Percentiles rank a stretch among this genome's conserved stretches.
Conservation (phyloP, 2,797 vertebrate genomes). For the Alcedo quadribrachys region DNA sequence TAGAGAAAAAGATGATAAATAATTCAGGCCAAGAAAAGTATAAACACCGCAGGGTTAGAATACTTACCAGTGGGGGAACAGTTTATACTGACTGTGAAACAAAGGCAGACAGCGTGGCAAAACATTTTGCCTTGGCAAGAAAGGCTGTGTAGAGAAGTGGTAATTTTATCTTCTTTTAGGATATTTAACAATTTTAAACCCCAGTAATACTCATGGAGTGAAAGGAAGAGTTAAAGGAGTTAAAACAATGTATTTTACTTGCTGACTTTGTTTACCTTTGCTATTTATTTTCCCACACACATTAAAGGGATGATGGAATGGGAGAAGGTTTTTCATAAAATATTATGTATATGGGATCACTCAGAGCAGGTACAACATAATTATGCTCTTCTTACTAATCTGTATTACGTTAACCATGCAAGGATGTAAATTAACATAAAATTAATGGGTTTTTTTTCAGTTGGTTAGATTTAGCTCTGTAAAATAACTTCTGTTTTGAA, state of each 20-base stretch:
- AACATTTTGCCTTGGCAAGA: slow-evolving; percentile 13
- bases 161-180: slow-evolving; percentile 28
- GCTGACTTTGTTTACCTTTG: not conserved
- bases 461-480: not conserved
- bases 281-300: not conserved
- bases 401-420: not conserved
- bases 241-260: not conserved
- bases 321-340: not conserved
- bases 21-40: slow-evolving; percentile 20
- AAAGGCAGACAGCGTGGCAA: slow-evolving; percentile 6
- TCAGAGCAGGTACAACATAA: not conserved
- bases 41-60: slow-evolving; percentile 16
- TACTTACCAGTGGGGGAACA: not conserved
- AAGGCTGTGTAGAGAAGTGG: not conserved
- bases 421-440: not conserved
- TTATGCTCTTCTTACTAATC: not conserved
- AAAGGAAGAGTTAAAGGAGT: not conserved
- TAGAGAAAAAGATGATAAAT: slow-evolving; percentile 26
- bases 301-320: not conserved
- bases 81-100: slow-evolving; percentile 30
- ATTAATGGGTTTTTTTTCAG: not conserved
- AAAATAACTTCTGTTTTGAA: not conserved
- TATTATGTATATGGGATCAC: not conserved
- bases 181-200: not conserved
- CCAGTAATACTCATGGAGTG: not conserved